phyloP scores from a whole-genome alignment of 2,113 vertebrate species.

The Cryptoleucopteryx plumbea region DNA sequence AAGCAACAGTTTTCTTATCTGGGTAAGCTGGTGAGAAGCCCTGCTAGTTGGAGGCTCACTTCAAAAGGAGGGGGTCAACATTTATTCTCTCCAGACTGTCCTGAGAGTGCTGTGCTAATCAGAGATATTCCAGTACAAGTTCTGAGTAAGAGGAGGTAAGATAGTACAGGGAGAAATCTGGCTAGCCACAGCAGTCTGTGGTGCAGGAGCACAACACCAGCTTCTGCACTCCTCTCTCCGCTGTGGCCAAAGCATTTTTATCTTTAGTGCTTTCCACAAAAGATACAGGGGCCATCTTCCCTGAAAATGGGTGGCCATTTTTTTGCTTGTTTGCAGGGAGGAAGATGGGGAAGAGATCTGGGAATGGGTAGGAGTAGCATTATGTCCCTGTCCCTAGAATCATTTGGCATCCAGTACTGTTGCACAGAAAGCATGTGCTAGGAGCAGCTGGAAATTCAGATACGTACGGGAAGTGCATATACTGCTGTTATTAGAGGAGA shows the following conservation, averaged over 20 bases:
- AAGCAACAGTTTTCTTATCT: neutral
- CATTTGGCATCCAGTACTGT: neutral
- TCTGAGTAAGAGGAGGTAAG: neutral
- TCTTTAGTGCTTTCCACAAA: neutral
- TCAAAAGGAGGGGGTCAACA: neutral
- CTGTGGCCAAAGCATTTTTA: neutral
- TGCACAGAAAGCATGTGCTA: neutral
- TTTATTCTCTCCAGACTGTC: neutral
- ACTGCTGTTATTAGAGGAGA: neutral
- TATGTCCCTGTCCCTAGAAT: neutral
- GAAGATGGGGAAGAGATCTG: neutral
- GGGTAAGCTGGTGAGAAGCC: neutral
- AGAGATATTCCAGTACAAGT: neutral
- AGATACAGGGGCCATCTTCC: neutral
- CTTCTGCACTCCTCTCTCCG: neutral
- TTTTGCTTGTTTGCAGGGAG: neutral
- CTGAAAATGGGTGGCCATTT: neutral
- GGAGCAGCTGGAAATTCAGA: neutral
- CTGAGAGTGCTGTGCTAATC: neutral
- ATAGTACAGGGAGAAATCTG: neutral
- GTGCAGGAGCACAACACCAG: neutral
- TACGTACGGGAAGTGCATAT: rapidly evolving
- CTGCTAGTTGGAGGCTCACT: neutral
- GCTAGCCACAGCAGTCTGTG: neutral
- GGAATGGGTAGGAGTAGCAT: neutral